These are phyloP conservation scores for Mus spicilegus DNA, from an alignment of 2,113 vertebrate genomes.

Conservation along the genomic window DNA sequence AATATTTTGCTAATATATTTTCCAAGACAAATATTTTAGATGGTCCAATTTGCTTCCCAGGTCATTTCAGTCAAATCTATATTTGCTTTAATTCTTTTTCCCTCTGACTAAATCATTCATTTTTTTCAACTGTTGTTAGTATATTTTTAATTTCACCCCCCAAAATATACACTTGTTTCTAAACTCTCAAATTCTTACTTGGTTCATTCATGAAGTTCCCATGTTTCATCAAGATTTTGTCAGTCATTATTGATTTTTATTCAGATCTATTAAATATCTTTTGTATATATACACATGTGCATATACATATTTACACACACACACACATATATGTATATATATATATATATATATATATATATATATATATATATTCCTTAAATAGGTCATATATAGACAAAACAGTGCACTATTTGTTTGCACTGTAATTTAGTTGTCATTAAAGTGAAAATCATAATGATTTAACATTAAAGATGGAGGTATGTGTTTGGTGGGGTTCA, in stretches of 20 bases:
- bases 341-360: background rate
- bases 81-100: background rate
- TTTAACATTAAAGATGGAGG: background rate
- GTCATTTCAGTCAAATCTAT: background rate
- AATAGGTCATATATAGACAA: background rate
- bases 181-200: background rate
- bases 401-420: background rate
- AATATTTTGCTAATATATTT: background rate
- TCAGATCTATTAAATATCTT: background rate
- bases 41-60: background rate
- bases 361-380: background rate
- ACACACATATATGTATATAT: too few species aligned
- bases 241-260: background rate
- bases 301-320: too few species aligned
- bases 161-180: background rate
- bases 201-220: background rate
- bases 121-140: background rate
- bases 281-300: background rate
- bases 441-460: background rate
- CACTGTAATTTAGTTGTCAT: background rate
- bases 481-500: too few species aligned
- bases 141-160: background rate
- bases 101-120: background rate
- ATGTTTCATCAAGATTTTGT: background rate
- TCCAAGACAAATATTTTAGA: background rate